phyloP scores from a whole-genome alignment of 2,113 vertebrate genomes.

The Lagopus leucura region DNA sequence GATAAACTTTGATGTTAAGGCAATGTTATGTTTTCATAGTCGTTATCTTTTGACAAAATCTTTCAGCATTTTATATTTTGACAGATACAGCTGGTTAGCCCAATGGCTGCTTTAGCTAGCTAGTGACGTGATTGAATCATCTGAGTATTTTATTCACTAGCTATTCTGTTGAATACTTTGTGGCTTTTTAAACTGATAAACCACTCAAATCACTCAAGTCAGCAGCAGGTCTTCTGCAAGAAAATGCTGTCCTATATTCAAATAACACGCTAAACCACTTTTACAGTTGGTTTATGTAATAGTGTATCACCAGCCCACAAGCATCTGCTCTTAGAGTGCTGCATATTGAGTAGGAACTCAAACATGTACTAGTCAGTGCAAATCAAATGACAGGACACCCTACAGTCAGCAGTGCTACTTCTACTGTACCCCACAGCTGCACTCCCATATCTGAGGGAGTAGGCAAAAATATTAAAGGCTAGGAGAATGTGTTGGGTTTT shows the following conservation, averaged over 20 bases:
- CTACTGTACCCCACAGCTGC: not conserved
- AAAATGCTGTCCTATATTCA: constrained; percentile 14
- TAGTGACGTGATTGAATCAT: not conserved
- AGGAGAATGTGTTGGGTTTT: not conserved
- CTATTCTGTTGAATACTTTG: not conserved
- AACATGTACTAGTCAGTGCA: not conserved
- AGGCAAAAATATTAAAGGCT: not conserved
- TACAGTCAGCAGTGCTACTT: not conserved
- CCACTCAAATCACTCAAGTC: not conserved
- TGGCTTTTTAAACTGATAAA: not conserved
- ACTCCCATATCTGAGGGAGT: not conserved
- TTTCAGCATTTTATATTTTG: not conserved
- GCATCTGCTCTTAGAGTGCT: constrained; percentile 44
- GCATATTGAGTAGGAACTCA: not conserved
- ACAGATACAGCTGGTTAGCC: not conserved
- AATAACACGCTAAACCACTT: not conserved
- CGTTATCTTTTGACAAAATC: not conserved
- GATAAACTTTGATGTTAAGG: not conserved
- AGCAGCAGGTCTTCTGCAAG: constrained; percentile 1
- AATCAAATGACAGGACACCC: constrained; percentile 12
- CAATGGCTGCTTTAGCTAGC: not conserved
- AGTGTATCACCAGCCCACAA: constrained; percentile 55
- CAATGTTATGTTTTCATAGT: not conserved
- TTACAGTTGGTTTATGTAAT: constrained; percentile 59
- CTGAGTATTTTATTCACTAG: not conserved